Percentiles rank a stretch among this genome's conserved stretches.
These are phyloP conservation scores for Scaptomyza montana DNA, from an alignment of 1,140 invertebrate species.

Conservation along the genomic window DNA sequence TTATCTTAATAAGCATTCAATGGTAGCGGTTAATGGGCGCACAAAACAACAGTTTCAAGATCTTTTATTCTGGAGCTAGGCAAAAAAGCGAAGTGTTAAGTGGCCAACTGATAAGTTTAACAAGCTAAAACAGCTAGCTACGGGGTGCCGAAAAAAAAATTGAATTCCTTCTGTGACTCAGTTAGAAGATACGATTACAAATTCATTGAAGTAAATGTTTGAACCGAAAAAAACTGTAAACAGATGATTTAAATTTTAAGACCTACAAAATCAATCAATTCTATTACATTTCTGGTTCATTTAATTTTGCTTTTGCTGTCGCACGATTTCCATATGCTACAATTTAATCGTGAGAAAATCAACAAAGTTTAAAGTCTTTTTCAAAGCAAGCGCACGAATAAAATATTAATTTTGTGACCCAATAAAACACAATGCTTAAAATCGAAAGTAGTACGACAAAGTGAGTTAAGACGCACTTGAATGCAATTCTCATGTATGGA, in stretches of 20 bases:
- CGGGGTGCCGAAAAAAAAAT: conserved; percentile 6
- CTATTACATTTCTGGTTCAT: too few relatives aligned
- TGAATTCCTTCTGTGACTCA: not conserved
- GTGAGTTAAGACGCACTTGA: conserved; percentile 53
- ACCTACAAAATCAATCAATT: too few relatives aligned
- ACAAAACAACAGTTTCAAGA: conserved; percentile 41
- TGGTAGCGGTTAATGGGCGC: conserved; percentile 71
- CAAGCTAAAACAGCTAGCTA: not conserved
- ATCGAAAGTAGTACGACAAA: conserved; percentile 71
- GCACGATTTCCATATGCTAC: too few relatives aligned
- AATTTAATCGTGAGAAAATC: conserved; percentile 13
- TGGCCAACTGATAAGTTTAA: not conserved
- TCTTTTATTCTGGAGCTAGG: too few relatives aligned
- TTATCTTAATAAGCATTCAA: conserved; percentile 77
- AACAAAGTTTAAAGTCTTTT: not conserved
- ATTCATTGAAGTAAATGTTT: conserved; percentile 3
- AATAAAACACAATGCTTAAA: conserved; percentile 60
- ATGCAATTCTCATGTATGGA: conserved; percentile 31
- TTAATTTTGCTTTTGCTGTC: too few relatives aligned
- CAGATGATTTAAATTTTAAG: too few relatives aligned
- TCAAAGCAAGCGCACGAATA: conserved; percentile 46
- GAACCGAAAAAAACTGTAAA: too few relatives aligned
- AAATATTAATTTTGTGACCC: conserved; percentile 52
- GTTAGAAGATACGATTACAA: not conserved
- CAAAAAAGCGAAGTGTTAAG: conserved; percentile 50